Evolutionary conservation across 2,888 invertebrate genomes (phyloP).

Genomic region (Rhamphomyia laevipes): DNA sequence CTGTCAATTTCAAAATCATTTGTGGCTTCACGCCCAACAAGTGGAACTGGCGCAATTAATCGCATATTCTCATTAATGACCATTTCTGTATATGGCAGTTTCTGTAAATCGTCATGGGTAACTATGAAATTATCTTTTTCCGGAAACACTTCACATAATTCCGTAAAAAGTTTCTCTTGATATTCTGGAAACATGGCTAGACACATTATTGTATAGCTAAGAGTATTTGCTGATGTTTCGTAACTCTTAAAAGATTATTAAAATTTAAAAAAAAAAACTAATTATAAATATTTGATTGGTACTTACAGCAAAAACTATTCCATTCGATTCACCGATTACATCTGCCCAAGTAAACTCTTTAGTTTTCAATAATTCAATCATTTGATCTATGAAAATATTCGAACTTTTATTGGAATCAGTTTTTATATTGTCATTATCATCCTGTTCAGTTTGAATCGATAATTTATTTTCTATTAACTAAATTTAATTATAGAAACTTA

Average conservation of each 20-base stretch:
- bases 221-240: constrained; percentile 3
- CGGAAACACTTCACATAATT: constrained; percentile 5
- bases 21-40: constrained; percentile 1
- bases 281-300: no score
- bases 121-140: constrained; percentile 3
- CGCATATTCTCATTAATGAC: constrained; percentile 7
- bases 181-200: constrained; percentile 10
- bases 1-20: background rate
- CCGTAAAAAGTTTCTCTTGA: constrained; percentile 9
- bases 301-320: constrained; percentile 29
- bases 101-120: background rate
- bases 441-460: no score
- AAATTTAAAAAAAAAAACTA: no score
- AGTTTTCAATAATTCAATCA: constrained; percentile 23
- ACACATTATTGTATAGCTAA: background rate
- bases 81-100: constrained; percentile 6
- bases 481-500: no score
- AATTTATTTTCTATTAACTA: no score
- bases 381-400: constrained; percentile 22
- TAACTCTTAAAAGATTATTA: background rate
- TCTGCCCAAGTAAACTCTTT: constrained; percentile 25
- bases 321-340: constrained; percentile 29
- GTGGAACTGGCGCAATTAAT: constrained; percentile 4
- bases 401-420: constrained; percentile 12
- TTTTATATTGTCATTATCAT: no score